Evolutionary conservation across 2,113 vertebrate species (phyloP).

Genomic region (Chionodraco myersi): DNA sequence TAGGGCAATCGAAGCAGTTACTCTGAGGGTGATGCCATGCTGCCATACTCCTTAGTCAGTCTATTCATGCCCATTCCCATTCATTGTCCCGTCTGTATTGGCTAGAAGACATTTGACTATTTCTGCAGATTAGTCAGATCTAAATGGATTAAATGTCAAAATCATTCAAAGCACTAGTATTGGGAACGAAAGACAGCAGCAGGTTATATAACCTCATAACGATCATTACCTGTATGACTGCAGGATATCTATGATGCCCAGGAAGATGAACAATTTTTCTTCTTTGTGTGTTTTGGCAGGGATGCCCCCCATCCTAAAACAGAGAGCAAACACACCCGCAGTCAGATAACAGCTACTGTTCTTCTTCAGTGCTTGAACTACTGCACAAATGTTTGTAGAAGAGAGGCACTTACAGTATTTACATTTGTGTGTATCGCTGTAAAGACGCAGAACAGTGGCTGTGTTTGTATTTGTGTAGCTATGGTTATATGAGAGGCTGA

Average conservation of each 20-base stretch:
- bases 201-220: not conserved
- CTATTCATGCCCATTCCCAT: not conserved
- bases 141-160: not conserved
- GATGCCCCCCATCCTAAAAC: conserved; percentile 95
- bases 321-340: conserved; percentile 34
- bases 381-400: conserved; percentile 61
- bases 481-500: conserved; percentile 60
- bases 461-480: conserved; percentile 71
- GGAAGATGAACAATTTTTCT: conserved; percentile 94
- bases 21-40: not conserved
- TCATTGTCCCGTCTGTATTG: not conserved
- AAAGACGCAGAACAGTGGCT: conserved; percentile 38
- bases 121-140: not conserved
- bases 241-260: conserved; percentile 98
- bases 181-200: not conserved
- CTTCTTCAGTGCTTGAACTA: not conserved
- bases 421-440: conserved; percentile 42
- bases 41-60: not conserved
- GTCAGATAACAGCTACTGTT: conserved; percentile 35
- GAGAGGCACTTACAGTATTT: conserved; percentile 37
- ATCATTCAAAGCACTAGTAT: not conserved
- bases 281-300: conserved; percentile 96
- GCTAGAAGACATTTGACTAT: not conserved
- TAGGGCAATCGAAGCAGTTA: not conserved
- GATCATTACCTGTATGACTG: conserved; percentile 93